These are phyloP conservation scores for Tetramorium bicarinatum DNA, from an alignment of 2,888 invertebrate genomes.

Conservation along the genomic window DNA sequence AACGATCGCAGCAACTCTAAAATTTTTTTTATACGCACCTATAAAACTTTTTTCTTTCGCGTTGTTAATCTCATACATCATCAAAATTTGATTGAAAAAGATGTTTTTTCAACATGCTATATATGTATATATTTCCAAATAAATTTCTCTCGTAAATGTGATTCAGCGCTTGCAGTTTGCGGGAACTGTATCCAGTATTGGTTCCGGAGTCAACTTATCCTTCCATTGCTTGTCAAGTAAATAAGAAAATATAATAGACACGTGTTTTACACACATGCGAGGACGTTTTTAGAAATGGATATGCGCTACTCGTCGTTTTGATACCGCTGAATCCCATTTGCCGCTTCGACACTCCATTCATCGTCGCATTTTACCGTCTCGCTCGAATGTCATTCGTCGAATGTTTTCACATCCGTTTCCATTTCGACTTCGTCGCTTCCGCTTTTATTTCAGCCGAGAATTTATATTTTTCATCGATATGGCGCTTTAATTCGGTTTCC, in stretches of 20 bases:
- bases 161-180: not conserved
- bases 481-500: slow-evolving; percentile 1
- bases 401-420: slow-evolving; percentile 33
- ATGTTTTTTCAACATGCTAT: not conserved
- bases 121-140: not conserved
- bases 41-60: not conserved
- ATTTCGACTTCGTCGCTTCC: slow-evolving; percentile 17
- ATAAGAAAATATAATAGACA: slow-evolving; percentile 36
- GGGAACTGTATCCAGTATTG: not conserved
- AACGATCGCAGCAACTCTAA: not conserved
- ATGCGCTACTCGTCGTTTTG: slow-evolving; percentile 9
- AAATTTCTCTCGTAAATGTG: not conserved
- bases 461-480: slow-evolving; percentile 37
- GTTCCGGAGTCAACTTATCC: not conserved
- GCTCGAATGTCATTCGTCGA: slow-evolving; percentile 30
- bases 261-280: not conserved
- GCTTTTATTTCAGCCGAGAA: slow-evolving; percentile 18
- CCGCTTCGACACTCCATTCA: slow-evolving; percentile 47
- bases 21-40: not conserved
- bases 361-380: slow-evolving; percentile 35
- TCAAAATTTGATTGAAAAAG: not conserved
- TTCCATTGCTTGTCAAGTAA: slow-evolving; percentile 1
- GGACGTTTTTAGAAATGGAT: slow-evolving; percentile 24
- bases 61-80: not conserved
- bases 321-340: slow-evolving; percentile 49